Conservation (phyloP, 2,888 invertebrate species). For the Agriopis marginaria region DNA sequence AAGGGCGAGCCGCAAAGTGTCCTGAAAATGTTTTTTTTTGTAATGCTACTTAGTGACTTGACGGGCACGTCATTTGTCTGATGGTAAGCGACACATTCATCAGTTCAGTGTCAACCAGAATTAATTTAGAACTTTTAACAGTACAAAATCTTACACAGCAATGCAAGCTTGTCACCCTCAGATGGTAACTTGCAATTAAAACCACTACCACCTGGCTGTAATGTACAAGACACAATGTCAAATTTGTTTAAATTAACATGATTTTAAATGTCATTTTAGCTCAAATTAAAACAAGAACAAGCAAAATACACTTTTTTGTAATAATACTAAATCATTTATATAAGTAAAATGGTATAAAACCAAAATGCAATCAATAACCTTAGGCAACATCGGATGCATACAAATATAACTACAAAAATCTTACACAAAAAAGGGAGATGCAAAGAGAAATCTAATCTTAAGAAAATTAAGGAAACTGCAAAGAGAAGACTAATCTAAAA, state of each 20-base stretch:
- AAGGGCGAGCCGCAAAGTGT: not conserved
- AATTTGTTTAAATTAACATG: not conserved
- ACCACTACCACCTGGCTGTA: not conserved
- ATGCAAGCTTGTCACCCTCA: too few species aligned
- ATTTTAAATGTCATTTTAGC: conserved; percentile 10
- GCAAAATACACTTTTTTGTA: not conserved
- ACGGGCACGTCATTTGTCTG: too few species aligned
- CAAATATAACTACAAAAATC: not conserved
- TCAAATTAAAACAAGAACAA: not conserved
- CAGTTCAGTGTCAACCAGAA: too few species aligned
- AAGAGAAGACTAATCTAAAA: conserved; percentile 18
- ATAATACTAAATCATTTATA: not conserved
- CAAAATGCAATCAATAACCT: conserved; percentile 19
- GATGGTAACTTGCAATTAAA: too few species aligned
- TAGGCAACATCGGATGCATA: conserved; percentile 8
- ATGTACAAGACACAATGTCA: not conserved
- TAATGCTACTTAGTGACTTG: too few species aligned
- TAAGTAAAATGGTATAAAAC: not conserved
- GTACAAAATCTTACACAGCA: too few species aligned
- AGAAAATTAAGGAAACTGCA: conserved; percentile 11
- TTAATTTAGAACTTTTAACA: too few species aligned
- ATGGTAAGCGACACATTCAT: too few species aligned
- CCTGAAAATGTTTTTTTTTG: too few species aligned
- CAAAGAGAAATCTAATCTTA: conserved; percentile 17
- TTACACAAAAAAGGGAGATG: not conserved